Percentiles rank a stretch among this genome's conserved stretches.
Conservation (phyloP, 1,140 invertebrate genomes). For the Metaphire vulgaris region DNA sequence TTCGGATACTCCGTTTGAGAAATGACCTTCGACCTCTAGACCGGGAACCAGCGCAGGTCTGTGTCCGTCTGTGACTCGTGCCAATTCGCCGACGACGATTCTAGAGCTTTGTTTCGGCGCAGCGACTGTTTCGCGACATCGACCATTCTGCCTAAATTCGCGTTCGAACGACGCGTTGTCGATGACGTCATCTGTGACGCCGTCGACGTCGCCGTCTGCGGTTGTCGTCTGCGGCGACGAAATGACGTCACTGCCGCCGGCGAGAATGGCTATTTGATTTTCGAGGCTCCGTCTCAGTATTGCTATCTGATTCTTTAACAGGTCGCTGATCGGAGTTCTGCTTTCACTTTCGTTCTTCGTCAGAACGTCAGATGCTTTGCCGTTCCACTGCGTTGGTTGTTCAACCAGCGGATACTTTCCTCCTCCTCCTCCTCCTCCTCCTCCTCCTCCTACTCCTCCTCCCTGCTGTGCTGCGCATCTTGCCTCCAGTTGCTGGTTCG, state of each 20-base stretch:
- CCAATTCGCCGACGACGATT: too few species aligned
- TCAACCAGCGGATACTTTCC: too few species aligned
- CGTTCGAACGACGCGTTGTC: too few species aligned
- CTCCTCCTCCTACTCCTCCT: too few species aligned
- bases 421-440: too few species aligned
- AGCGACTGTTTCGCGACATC: background rate
- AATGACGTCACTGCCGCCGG: background rate
- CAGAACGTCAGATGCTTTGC: too few species aligned
- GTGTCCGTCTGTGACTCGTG: background rate
- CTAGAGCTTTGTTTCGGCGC: background rate
- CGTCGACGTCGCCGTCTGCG: background rate
- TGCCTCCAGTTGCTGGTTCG: background rate
- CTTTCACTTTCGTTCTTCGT: too few species aligned
- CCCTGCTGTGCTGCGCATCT: background rate
- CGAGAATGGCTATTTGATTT: background rate
- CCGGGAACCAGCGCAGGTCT: too few species aligned
- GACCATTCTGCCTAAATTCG: background rate
- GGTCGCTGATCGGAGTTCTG: background rate
- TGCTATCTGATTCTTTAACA: background rate
- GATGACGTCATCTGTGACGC: background rate
- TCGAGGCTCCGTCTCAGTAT: background rate
- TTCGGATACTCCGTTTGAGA: background rate
- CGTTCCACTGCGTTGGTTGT: too few species aligned
- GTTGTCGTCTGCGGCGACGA: background rate
- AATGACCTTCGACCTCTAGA: too few species aligned